Evolutionary conservation across 2,113 vertebrate species (phyloP).

Genomic region (Callocephalon fimbriatum): DNA sequence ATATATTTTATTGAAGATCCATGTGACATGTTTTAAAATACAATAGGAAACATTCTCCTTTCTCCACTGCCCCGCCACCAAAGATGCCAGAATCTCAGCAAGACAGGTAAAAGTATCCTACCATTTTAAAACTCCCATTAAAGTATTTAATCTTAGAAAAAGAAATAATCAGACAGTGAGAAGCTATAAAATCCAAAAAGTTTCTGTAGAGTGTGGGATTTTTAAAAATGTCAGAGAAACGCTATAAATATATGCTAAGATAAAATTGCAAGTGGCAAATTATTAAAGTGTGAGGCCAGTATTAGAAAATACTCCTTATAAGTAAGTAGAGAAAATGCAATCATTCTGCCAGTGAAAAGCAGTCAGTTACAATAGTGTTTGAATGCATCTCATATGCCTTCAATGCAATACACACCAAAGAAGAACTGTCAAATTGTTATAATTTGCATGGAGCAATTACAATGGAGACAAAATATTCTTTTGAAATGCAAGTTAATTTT

Average conservation of each 20-base stretch:
- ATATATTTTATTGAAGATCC: accelerated
- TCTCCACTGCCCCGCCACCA: neutral
- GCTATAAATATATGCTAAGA: neutral
- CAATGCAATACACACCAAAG: neutral
- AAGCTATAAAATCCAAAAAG: neutral
- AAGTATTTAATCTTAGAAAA: neutral
- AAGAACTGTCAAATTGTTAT: neutral
- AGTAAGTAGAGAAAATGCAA: neutral
- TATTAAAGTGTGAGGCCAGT: neutral
- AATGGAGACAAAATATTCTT: conserved; percentile 42
- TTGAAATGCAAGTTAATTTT: conserved; percentile 41
- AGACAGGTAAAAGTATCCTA: neutral
- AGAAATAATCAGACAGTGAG: neutral
- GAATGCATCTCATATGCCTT: neutral
- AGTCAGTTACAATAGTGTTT: neutral
- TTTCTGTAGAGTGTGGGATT: neutral
- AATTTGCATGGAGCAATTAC: conserved; percentile 43
- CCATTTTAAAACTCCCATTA: neutral
- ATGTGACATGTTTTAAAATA: accelerated
- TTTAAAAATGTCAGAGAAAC: neutral
- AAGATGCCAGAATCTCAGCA: neutral
- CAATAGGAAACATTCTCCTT: neutral
- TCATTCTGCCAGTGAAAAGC: neutral
- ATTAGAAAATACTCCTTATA: neutral
- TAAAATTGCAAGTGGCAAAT: neutral